Conservation (phyloP, 2,113 vertebrate species). For the Paratilapia polleni region DNA sequence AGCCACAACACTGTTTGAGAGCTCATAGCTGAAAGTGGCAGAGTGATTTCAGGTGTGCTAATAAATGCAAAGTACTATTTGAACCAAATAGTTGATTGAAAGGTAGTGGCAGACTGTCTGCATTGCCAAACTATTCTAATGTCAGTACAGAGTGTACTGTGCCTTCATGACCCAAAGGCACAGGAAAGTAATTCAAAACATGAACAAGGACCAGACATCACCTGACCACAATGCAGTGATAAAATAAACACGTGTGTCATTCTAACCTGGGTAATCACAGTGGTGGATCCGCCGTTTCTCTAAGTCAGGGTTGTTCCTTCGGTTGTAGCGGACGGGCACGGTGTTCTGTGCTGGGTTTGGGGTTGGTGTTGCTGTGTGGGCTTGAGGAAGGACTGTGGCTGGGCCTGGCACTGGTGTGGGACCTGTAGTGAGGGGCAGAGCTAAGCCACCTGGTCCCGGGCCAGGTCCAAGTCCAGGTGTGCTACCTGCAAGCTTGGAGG, state of each 20-base stretch:
- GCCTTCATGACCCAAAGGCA: slow-evolving; percentile 8
- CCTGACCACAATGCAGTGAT: slow-evolving; percentile 26
- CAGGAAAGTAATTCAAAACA: slow-evolving; percentile 29
- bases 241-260: slow-evolving; percentile 25
- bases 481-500: slow-evolving; percentile 91
- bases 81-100: slow-evolving; percentile 24
- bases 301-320: slow-evolving; percentile 96
- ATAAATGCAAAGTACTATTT: slow-evolving; percentile 27
- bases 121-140: slow-evolving; percentile 14
- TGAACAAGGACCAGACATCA: slow-evolving; percentile 10
- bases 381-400: slow-evolving; percentile 72
- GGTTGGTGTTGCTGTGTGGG: slow-evolving; percentile 26
- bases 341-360: slow-evolving; percentile 65
- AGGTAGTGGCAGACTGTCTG: background rate
- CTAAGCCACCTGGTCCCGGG: slow-evolving; percentile 67
- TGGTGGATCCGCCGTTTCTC: slow-evolving; percentile 98
- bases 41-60: slow-evolving; percentile 14
- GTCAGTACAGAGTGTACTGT: background rate
- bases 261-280: slow-evolving; percentile 95
- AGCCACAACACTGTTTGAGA: slow-evolving; percentile 33
- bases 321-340: slow-evolving; percentile 90
- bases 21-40: background rate
- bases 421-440: slow-evolving; percentile 46
- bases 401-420: slow-evolving; percentile 43
- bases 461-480: slow-evolving; percentile 61